Evolutionary conservation across 64 coral and sea anemone species (phyloP).

Genomic region (Montipora cactus): DNA sequence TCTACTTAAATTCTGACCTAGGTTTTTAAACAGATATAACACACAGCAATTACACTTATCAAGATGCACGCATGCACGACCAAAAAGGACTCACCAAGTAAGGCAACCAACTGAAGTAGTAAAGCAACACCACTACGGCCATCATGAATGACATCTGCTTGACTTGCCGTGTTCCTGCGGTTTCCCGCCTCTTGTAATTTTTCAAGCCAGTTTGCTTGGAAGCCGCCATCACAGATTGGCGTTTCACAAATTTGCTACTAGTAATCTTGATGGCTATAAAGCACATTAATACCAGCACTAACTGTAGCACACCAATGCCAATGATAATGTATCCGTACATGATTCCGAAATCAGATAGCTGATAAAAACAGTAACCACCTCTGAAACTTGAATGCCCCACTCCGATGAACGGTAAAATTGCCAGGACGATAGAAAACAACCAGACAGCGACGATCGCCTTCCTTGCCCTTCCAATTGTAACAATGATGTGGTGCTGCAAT

Average conservation of each 20-base stretch:
- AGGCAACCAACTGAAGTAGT: conserved; percentile 93
- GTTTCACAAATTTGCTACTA: conserved; percentile 83
- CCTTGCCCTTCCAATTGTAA: conserved; percentile 65
- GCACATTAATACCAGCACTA: conserved; percentile 56
- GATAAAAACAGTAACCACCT: too few species aligned
- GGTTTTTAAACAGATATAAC: neutral
- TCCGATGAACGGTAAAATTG: too few species aligned
- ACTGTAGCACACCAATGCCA: too few species aligned
- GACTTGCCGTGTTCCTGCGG: conserved; percentile 78
- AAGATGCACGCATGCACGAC: neutral
- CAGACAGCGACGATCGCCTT: neutral
- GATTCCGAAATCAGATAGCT: too few species aligned
- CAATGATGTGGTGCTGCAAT: neutral
- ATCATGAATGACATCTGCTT: conserved; percentile 82
- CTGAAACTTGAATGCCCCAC: too few species aligned
- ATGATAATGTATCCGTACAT: too few species aligned
- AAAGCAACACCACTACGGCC: conserved; percentile 81
- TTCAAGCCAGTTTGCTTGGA: conserved; percentile 58
- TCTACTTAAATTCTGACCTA: too few species aligned
- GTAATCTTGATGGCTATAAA: conserved; percentile 90
- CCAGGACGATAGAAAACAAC: too few species aligned
- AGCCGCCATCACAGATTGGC: conserved; percentile 81
- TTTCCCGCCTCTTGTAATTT: conserved; percentile 40
- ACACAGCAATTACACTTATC: too few species aligned
- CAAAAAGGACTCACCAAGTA: conserved; percentile 82